Evolutionary conservation across 2,888 invertebrate genomes (phyloP), one percentile per base, ranked within the genome.

Genomic region (Helicoverpa assulta): DNA sequence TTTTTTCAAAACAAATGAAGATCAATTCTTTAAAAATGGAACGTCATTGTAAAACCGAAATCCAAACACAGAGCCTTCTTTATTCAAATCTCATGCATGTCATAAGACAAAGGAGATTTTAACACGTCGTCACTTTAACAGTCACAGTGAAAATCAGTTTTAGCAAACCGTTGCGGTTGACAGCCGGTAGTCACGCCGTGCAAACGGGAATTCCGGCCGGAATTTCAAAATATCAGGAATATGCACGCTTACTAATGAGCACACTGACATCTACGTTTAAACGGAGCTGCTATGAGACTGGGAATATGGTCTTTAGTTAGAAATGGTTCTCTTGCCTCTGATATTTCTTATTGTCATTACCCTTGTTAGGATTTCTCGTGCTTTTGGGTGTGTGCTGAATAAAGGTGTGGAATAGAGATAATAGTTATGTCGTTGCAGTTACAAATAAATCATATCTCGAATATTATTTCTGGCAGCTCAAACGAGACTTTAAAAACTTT

Each of bases 171-270:
- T 19, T 67, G 72, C 12, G 72, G 67, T 53, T 51, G 59, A 37
- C 67, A 76, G 50, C 50, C 60, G 56, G 51, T 19, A 12, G 62
- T 43, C 16, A 56, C 40, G 21, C 29, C 51, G 53, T 40, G 71
- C 59, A 52, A 63, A 67, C 71, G 65, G 19, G 58, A 73, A 71
- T 57, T 54, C 43, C 47, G n/a, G 47, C 47, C 14, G 60, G 62
- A 67, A 77, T 73, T 67, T 67, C 77, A 53, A 72, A 77, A 72
- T 77, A 72, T 67, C 72, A 76, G 19, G 62, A 67, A 60, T 67
- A 76, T 62, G 66, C 61, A 71, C 59, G 53, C 52, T 53, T 8
- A 21, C 72, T 76, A 76, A 76, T 77, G 67, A 76, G 77, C 72
- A 76, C 33, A 59, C 62, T 21, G 51, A 56, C 43, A 53, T 53